These are phyloP conservation scores for Tangara arthus DNA, from an alignment of 2,797 vertebrate genomes.

Conservation along the genomic window DNA sequence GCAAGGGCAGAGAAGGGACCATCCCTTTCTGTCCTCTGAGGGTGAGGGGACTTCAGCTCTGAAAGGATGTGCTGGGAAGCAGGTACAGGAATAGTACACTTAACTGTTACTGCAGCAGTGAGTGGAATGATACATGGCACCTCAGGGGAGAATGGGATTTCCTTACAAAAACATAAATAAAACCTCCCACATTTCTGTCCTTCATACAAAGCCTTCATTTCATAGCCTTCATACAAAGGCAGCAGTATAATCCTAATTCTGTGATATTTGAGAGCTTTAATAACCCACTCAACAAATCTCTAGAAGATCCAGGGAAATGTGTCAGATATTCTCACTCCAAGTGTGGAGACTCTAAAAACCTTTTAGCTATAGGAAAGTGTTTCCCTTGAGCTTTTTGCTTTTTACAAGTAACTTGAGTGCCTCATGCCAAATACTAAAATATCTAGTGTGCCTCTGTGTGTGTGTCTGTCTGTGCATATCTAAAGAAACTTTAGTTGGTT, in stretches of 20 bases:
- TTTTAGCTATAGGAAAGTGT: background rate
- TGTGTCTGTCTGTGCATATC: background rate
- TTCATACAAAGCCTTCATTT: background rate
- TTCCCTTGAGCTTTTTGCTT: background rate
- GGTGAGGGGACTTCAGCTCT: background rate
- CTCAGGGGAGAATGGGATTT: background rate
- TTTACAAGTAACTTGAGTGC: background rate
- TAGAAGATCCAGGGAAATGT: background rate
- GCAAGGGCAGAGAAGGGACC: background rate
- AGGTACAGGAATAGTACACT: rapidly evolving
- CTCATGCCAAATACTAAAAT: background rate
- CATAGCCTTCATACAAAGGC: background rate
- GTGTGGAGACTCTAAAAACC: background rate
- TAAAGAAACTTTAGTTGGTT: background rate
- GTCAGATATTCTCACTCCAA: background rate
- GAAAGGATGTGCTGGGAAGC: background rate
- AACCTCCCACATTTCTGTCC: rapidly evolving
- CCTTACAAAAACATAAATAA: background rate
- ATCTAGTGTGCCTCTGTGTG: background rate
- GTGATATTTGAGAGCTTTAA: background rate
- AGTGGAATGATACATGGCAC: background rate
- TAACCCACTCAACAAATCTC: background rate
- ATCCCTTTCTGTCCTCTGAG: background rate
- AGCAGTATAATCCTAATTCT: background rate
- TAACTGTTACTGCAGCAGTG: background rate